These are phyloP conservation scores for Pachypsylla venusta DNA, from an alignment of 1,140 invertebrate species.

Conservation along the genomic window DNA sequence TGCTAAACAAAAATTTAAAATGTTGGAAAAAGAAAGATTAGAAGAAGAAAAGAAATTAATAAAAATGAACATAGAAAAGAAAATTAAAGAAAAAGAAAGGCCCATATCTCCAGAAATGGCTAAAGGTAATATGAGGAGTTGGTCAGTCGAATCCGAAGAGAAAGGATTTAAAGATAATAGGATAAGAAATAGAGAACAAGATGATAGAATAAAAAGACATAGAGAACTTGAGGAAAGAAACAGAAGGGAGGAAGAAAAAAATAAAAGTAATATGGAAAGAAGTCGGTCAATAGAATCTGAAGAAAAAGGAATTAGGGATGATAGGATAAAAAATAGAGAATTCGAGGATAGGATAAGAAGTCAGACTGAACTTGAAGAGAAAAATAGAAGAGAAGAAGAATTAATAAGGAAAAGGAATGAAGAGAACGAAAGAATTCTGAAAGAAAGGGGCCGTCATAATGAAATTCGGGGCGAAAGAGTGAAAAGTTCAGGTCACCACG, in stretches of 20 bases:
- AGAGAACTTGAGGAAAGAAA: background rate
- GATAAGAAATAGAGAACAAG: background rate
- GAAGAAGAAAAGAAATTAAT: constrained; percentile 28
- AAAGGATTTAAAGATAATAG: background rate
- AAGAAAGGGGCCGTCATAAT: background rate
- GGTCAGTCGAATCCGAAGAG: constrained; percentile 12
- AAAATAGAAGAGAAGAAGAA: background rate
- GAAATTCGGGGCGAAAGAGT: background rate
- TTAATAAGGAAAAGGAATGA: background rate
- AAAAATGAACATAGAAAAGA: constrained; percentile 15
- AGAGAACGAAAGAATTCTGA: constrained; percentile 2
- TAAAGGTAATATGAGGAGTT: constrained; percentile 12
- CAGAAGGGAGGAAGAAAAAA: background rate
- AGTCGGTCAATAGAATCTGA: constrained; percentile 13
- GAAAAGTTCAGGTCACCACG: background rate
- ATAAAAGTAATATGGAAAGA: constrained; percentile 12
- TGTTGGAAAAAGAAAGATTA: constrained; percentile 52
- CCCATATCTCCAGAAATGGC: background rate
- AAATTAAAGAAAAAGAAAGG: constrained; percentile 13
- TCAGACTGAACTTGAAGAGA: background rate
- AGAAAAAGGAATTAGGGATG: background rate
- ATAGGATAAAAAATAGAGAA: background rate
- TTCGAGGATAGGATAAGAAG: background rate
- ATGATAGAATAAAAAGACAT: background rate
- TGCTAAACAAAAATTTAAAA: constrained; percentile 65